Base-by-base conservation (phyloP, 2,797 vertebrate genomes). In the Podargus strigoides region DNA sequence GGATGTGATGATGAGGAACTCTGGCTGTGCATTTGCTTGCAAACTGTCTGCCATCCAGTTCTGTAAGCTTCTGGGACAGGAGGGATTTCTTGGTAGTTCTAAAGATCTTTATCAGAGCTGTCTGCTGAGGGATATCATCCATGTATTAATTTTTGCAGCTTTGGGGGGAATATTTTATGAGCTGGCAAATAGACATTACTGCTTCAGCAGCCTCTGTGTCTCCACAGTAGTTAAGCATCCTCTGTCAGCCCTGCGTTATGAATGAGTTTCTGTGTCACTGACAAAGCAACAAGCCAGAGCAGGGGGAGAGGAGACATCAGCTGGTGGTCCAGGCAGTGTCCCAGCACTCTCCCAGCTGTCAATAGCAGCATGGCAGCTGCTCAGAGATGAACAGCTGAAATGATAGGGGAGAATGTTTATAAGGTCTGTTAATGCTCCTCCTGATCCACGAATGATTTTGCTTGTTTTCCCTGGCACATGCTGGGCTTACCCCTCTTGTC, bases 301-400 rank as follows among this genome's bases (percentile, higher is more conserved):
- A 56, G 34, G 34, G 53, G 19, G 12, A 62, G 50, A 91, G 67
- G 77, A 89, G 75, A 87, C 0, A 3, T 89, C 95, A 96, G 93
- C 93, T 96, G 97, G 94, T 97, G 92, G 80, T 90, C 62, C 83
- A 90, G 91, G 79, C 73, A 24, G 67, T 39, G 85, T 91, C 82
- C 83, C 77, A 74, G 64, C 93, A 66, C 56, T 88, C 37, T 72
- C 69, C 76, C 97, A 97, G 94, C 96, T 98, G 96, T 96, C 95
- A 80, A 16, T 41, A 85, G 73, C 69, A 94, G 77, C 75, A n/a
- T 37, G 39, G 50, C 89, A 96, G 79, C 76, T 18, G 4, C 88
- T 64, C 19, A 8, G 89, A 87, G 44, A 55, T 46, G 85, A 96
- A 93, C 97, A 97, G 96, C 96, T 97, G 97, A 96, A 95, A 88